Conservation (phyloP, 2,797 vertebrate species). For the Lacerta agilis region DNA sequence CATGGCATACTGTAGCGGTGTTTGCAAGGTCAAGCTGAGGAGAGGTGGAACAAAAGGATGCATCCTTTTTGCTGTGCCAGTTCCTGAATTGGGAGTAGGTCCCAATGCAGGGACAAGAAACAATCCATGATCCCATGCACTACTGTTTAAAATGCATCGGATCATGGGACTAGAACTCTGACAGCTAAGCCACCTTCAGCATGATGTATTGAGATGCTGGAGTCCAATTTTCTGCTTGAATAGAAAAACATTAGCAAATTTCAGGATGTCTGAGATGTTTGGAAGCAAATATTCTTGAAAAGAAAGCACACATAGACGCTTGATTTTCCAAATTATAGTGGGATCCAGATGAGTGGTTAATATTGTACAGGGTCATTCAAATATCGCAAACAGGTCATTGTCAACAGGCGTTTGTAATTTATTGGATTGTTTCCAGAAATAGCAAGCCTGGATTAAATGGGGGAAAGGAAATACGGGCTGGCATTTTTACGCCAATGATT, state of each 20-base stretch:
- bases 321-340: neutral
- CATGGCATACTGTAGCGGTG: neutral
- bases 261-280: neutral
- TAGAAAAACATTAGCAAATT: neutral
- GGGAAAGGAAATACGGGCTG: too few species aligned
- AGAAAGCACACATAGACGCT: rapidly evolving
- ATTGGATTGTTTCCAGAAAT: too few species aligned
- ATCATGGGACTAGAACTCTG: neutral
- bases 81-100: neutral
- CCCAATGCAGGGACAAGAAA: neutral
- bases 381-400: too few species aligned
- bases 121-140: neutral
- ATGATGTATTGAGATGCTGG: rapidly evolving
- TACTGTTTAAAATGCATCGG: neutral
- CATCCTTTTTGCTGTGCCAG: too few species aligned
- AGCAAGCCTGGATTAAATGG: too few species aligned
- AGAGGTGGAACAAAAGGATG: neutral
- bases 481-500: too few species aligned
- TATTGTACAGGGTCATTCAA: too few species aligned
- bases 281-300: neutral
- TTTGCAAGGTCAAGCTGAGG: neutral
- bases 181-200: rapidly evolving
- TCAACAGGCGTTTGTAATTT: too few species aligned
- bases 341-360: too few species aligned
- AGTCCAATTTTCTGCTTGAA: constrained; percentile 3